Evolutionary conservation across 2,888 invertebrate genomes (phyloP).

Genomic region (Nomada goodeniana): DNA sequence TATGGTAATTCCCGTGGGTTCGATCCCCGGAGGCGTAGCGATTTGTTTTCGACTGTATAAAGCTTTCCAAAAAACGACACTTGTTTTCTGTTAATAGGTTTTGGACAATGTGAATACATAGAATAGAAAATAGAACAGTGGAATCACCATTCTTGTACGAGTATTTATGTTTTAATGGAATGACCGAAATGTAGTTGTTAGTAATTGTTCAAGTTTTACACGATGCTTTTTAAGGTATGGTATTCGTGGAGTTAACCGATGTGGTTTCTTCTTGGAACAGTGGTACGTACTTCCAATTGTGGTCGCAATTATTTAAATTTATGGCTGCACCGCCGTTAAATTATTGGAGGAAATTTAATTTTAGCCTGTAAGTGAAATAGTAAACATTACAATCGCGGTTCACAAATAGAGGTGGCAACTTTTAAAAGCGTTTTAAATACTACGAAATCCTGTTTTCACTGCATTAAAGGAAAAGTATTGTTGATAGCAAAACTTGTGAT

Average conservation of each 20-base stretch:
- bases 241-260: background rate
- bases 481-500: too few relatives aligned
- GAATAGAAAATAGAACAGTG: background rate
- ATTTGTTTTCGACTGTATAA: too few relatives aligned
- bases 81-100: too few relatives aligned
- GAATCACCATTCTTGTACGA: background rate
- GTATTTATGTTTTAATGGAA: conserved; percentile 13
- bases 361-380: conserved; percentile 10
- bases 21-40: too few relatives aligned
- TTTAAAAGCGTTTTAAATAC: background rate
- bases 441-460: too few relatives aligned
- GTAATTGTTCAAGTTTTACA: background rate
- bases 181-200: background rate
- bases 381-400: background rate
- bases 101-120: too few relatives aligned
- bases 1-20: background rate
- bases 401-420: background rate
- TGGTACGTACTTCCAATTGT: background rate
- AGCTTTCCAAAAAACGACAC: too few relatives aligned
- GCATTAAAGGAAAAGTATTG: too few relatives aligned
- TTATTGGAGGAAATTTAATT: background rate
- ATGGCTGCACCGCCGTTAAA: background rate
- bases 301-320: background rate
- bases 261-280: background rate
- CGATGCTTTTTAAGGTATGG: background rate